Percentiles rank a stretch among this genome's conserved stretches.
Evolutionary conservation across 2,113 vertebrate species (phyloP).

Genomic region (Chaetodon trifascialis): DNA sequence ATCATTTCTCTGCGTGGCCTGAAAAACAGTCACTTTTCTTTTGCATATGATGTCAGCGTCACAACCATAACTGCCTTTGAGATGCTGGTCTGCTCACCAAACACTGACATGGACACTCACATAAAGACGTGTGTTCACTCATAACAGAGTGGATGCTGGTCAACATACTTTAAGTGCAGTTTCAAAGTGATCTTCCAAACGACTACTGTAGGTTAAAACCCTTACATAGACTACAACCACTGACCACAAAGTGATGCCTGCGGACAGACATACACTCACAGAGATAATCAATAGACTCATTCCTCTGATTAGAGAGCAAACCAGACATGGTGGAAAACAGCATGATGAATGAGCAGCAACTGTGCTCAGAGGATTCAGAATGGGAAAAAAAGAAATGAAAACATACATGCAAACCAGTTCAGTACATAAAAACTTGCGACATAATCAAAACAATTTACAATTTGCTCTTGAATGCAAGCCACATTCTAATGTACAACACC

Average conservation of each 20-base stretch:
- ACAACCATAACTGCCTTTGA: neutral
- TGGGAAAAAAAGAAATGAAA: slow-evolving; percentile 1
- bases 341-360: slow-evolving; percentile 8
- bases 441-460: slow-evolving; percentile 45
- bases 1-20: neutral
- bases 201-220: slow-evolving; percentile 21
- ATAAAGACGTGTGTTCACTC: neutral
- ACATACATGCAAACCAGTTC: slow-evolving; percentile 16
- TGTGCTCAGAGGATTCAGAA: slow-evolving; percentile 15
- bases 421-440: slow-evolving; percentile 39
- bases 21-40: neutral
- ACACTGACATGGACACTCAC: slow-evolving; percentile 24
- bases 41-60: neutral
- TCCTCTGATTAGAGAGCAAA: slow-evolving; percentile 45
- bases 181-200: slow-evolving; percentile 18
- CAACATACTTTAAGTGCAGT: slow-evolving; percentile 18
- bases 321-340: neutral
- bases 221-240: slow-evolving; percentile 7
- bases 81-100: neutral
- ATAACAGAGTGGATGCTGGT: slow-evolving; percentile 19
- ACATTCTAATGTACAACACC: slow-evolving; percentile 52
- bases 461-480: slow-evolving; percentile 37
- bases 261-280: slow-evolving; percentile 19
- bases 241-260: slow-evolving; percentile 34
- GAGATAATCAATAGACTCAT: slow-evolving; percentile 23